Base-by-base conservation (phyloP, 2,888 invertebrate genomes). In the Oligia fasciuncula region DNA sequence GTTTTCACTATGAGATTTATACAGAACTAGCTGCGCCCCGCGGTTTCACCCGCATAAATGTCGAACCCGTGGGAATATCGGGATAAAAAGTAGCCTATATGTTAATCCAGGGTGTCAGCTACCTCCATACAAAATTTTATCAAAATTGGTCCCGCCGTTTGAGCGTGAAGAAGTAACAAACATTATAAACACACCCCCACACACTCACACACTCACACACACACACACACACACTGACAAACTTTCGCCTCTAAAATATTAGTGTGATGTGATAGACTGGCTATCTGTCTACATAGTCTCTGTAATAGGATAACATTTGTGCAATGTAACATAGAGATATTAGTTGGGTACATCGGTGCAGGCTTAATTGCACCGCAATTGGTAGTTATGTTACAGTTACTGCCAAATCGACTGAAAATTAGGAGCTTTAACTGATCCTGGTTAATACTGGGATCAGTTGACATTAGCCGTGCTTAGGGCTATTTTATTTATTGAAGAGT, bases 381-480 rank as follows among this genome's bases (percentile, higher is more conserved):
- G 54, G 29, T 69, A 73, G 63, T 73, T 76, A 76, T 51, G 72
- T 73, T 70, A 66, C 72, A 60, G 71, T 66, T 65, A 70, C 62
- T 66, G 81, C 69, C 81, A 76, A 73, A 73, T 81, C 60, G 70
- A 49, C 54, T 73, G 73, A 74, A 79, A 73, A 81, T 76, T 60
- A 79, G n/a, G 6, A 69, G 51, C 62, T 62, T 60, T 13, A 49
- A 19, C 66, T 46, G 73, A 66, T 79, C 60, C 80, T 35, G 4
- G n/a, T 57, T 66, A 62, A 73, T 66, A 40, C 63, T 63, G 17
- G 57, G 23, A 83, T 62, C 60, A 70, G 23, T 79, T 60, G 17
- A 62, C 40, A 60, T 81, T 46, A 72, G 5, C 57, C 40, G 11
- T 60, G 14, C 29, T 14, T 62, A 23, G n/a, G 51, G 49, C 17